Percentiles rank a stretch among this genome's conserved stretches.
phyloP scores from a whole-genome alignment of 2,888 invertebrate species.

The Ennomos fuscantarius region DNA sequence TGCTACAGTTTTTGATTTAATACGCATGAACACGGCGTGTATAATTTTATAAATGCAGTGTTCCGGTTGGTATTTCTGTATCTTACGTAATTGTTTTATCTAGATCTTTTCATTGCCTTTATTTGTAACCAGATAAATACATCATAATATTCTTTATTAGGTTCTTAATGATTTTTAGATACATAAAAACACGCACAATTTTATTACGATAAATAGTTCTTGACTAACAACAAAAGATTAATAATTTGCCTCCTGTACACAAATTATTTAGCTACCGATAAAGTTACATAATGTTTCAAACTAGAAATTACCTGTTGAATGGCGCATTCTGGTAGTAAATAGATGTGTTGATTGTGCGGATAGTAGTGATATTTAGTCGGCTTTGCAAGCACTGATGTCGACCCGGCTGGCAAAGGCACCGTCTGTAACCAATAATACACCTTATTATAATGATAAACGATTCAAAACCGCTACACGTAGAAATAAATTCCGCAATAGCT shows the following conservation, averaged over 20 bases:
- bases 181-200: not conserved
- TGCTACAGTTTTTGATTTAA: slow-evolving; percentile 21
- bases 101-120: not conserved
- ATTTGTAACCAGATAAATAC: too few species aligned
- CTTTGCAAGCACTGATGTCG: slow-evolving; percentile 90
- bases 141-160: too few species aligned
- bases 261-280: slow-evolving; percentile 44
- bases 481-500: slow-evolving; percentile 43
- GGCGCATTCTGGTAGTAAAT: slow-evolving; percentile 96
- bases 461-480: slow-evolving; percentile 44
- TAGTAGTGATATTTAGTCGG: slow-evolving; percentile 97
- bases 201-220: slow-evolving; percentile 6
- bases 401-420: slow-evolving; percentile 87
- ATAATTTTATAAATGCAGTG: not conserved
- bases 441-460: slow-evolving; percentile 41
- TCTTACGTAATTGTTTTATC: not conserved
- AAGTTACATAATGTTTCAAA: slow-evolving; percentile 36
- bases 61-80: not conserved
- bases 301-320: slow-evolving; percentile 90
- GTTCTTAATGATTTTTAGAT: too few species aligned
- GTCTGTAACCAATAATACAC: slow-evolving; percentile 84
- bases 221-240: slow-evolving; percentile 7
- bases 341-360: slow-evolving; percentile 97
- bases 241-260: slow-evolving; percentile 3
- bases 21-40: slow-evolving; percentile 17